These are phyloP conservation scores for Standfussiana lucernea DNA, from an alignment of 2,888 invertebrate genomes.

Conservation along the genomic window DNA sequence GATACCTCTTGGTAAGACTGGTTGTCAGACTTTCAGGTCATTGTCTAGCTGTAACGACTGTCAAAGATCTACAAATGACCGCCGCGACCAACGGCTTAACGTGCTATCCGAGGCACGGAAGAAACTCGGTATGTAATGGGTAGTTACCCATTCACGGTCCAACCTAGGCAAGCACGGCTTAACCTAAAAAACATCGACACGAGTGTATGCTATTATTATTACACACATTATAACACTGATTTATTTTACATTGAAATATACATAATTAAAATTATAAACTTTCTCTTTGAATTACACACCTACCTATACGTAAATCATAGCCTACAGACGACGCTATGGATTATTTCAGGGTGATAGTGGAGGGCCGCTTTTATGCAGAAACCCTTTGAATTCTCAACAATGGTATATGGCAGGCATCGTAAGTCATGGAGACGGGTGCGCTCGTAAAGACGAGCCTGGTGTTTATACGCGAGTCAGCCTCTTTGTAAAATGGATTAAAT, in stretches of 20 bases:
- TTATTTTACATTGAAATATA: neutral
- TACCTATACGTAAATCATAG: conserved; percentile 30
- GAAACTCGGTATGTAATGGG: neutral
- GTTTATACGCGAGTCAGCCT: conserved; percentile 95
- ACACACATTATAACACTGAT: neutral
- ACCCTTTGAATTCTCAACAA: conserved; percentile 92
- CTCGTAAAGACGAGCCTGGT: conserved; percentile 94
- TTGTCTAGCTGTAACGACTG: neutral
- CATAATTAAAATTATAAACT: neutral
- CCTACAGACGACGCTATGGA: conserved; percentile 22
- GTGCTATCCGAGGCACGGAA: neutral
- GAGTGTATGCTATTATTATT: neutral
- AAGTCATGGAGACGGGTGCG: conserved; percentile 97
- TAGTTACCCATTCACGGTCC: neutral
- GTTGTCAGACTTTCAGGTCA: neutral
- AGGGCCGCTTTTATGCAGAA: conserved; percentile 95
- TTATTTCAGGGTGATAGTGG: conserved; percentile 94
- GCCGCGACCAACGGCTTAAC: neutral
- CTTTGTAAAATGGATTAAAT: conserved; percentile 94
- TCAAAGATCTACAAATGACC: neutral
- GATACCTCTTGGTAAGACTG: neutral
- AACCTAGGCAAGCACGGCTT: neutral
- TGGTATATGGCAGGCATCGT: conserved; percentile 96
- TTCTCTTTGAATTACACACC: neutral
- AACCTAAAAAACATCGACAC: neutral